Evolutionary conservation across 2,797 vertebrate species (phyloP).

Genomic region (Rhinoraja longicauda): DNA sequence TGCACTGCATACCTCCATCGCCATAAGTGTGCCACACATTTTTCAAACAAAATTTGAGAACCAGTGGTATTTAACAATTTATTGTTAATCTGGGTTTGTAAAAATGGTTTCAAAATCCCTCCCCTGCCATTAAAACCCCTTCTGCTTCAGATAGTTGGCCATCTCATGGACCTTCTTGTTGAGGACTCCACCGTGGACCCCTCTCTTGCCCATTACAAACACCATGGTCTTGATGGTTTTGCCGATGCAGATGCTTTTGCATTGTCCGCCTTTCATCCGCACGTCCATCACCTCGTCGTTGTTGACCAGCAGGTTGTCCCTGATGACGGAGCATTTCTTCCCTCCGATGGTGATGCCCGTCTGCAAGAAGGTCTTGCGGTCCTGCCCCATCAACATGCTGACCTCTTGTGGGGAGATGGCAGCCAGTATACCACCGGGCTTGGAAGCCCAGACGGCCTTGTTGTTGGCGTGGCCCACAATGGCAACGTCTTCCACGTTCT

Average conservation of each 20-base stretch:
- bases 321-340: slow-evolving; percentile 51
- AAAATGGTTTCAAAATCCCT: not conserved
- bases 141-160: slow-evolving; percentile 46
- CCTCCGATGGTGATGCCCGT: slow-evolving; percentile 47
- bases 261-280: slow-evolving; percentile 50
- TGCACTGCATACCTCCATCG: too few species aligned
- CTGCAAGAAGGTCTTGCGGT: slow-evolving; percentile 47
- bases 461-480: slow-evolving; percentile 49
- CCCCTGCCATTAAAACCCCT: slow-evolving; percentile 34
- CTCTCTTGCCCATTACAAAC: slow-evolving; percentile 52
- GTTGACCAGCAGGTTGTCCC: slow-evolving; percentile 49
- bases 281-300: slow-evolving; percentile 47
- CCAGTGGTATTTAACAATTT: not conserved
- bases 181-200: slow-evolving; percentile 50
- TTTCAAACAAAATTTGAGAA: not conserved
- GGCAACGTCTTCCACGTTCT: slow-evolving; percentile 51
- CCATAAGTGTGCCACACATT: not conserved
- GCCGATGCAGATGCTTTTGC: slow-evolving; percentile 50
- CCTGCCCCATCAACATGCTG: slow-evolving; percentile 46
- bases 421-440: slow-evolving; percentile 50
- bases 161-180: slow-evolving; percentile 52
- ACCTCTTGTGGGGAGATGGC: slow-evolving; percentile 51
- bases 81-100: not conserved
- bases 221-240: slow-evolving; percentile 49
- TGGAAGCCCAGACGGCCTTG: slow-evolving; percentile 46